These are phyloP conservation scores for Mirza zaza DNA, from an alignment of 2,113 vertebrate species.

Conservation along the genomic window DNA sequence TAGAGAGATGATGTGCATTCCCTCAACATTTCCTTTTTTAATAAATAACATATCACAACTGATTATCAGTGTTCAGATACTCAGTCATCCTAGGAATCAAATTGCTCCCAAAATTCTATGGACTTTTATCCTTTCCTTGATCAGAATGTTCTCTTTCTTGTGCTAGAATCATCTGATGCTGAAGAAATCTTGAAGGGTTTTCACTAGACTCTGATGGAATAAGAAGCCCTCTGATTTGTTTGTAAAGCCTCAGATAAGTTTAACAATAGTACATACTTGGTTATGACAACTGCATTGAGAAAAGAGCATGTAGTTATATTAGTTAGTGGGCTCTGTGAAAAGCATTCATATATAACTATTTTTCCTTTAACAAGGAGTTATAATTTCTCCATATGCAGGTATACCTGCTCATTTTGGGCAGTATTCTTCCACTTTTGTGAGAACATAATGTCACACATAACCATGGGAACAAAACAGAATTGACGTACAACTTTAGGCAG, in stretches of 20 bases:
- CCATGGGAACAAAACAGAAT: not conserved
- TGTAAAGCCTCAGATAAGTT: not conserved
- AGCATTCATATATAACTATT: not conserved
- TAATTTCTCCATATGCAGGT: not conserved
- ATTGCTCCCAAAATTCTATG: not conserved
- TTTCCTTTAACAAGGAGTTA: not conserved
- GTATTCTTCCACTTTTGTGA: not conserved
- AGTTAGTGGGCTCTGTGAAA: not conserved
- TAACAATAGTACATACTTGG: not conserved
- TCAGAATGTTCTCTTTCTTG: not conserved
- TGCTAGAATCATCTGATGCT: not conserved
- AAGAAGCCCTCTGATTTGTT: not conserved
- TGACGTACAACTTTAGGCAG: conserved; percentile 18
- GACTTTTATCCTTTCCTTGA: not conserved
- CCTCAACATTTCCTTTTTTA: not conserved
- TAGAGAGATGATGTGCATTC: not conserved
- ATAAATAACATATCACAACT: not conserved
- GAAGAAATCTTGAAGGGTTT: not conserved
- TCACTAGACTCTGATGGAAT: not conserved
- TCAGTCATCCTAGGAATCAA: not conserved
- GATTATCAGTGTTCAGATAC: not conserved
- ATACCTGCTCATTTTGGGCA: not conserved
- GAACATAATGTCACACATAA: not conserved
- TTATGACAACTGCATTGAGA: not conserved
- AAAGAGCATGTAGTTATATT: not conserved